phyloP scores from a whole-genome alignment of 2,888 invertebrate species.

The Chalcosyrphus nemorum region DNA sequence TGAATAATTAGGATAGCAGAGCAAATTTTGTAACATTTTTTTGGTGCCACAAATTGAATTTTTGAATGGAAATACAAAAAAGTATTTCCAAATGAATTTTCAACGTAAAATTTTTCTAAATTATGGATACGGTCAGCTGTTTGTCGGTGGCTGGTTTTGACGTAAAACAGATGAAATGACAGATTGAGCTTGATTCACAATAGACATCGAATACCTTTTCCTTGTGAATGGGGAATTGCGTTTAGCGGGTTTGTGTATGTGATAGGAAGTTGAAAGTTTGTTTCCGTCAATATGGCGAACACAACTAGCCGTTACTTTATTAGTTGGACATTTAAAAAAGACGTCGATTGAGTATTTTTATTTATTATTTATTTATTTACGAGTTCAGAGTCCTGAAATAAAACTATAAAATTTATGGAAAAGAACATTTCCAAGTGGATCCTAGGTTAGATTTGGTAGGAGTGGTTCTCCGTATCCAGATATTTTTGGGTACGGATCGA shows the following conservation, averaged over 20 bases:
- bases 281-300: not conserved
- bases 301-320: no score
- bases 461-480: no score
- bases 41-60: not conserved
- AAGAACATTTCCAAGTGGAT: no score
- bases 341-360: no score
- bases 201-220: not conserved
- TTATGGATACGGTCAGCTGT: slow-evolving; percentile 13
- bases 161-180: not conserved
- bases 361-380: no score
- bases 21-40: slow-evolving; percentile 33
- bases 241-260: slow-evolving; percentile 1
- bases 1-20: not conserved
- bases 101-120: not conserved
- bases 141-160: not conserved
- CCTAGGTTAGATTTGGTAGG: no score
- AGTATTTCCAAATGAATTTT: not conserved
- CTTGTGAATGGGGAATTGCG: not conserved
- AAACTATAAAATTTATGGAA: no score
- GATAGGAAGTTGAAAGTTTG: not conserved
- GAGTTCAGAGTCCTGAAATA: no score
- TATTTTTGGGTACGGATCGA: no score
- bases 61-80: not conserved
- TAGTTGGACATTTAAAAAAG: no score
- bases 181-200: not conserved